Evolutionary conservation across 2,888 invertebrate genomes (phyloP), one percentile per base, ranked within the genome.

Genomic region (Loripinus fragilis): DNA sequence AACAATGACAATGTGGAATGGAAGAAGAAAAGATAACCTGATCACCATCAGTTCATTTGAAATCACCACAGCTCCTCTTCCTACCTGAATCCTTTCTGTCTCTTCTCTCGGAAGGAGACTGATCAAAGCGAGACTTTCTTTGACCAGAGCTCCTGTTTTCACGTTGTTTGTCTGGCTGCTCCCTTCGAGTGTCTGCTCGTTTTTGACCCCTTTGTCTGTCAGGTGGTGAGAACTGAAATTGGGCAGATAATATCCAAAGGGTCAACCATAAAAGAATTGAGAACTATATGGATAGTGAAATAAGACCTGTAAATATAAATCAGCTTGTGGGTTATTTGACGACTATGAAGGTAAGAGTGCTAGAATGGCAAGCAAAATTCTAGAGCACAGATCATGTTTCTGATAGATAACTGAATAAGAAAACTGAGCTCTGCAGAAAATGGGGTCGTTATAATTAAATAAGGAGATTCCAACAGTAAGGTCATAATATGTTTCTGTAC

Each of bases 51-150:
- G 5, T 8, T 38, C 38, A 38, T 38, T n/a, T 5, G 38, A 38
- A 38, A 38, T 5, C 38, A 38, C 38, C 5, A n/a, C n/a, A 12
- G 38, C 38, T 33, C 60, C 33, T 60, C 60, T 60, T 23, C 60
- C 70, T 81, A 81, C 81, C 81, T 81, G 81, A 78, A n/a, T 78
- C 76, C 55, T 67, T 78, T 50, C 71, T 73, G 67, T 81, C 81
- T 45, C 48, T 52, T 30, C 48, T 69, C 25, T 41, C 33, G 5
- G 23, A 23, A 45, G 64, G 65, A 38, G 60, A 42, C 28, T 48
- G n/a, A 8, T 75, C 75, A 41, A 50, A 65, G 23, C 75, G 42
- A n/a, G 70, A 70, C n/a, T 28, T 30, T 50, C 70, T 64, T 10
- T 30, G 45, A 35, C 55, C 42, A 65, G 28, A 48, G 68, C 68